A percentile compares a stretch with the other conserved stretches of the same genome.
Evolutionary conservation across 2,888 invertebrate genomes (phyloP).

Genomic region (Drosophila multiciliata): DNA sequence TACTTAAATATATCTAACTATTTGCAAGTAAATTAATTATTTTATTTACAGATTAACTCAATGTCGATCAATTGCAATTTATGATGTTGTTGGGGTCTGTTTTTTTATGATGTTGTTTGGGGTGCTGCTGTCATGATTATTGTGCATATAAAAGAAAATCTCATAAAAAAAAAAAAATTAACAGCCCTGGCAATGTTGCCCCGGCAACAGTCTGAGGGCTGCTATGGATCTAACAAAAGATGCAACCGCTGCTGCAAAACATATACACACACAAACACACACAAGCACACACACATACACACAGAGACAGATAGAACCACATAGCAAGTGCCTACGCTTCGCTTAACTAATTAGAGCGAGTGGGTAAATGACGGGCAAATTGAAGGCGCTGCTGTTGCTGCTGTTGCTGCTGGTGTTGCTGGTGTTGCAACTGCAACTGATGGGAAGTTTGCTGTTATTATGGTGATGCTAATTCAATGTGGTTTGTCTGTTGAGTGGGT

Average conservation of each 20-base stretch:
- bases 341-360: slow-evolving; percentile 73
- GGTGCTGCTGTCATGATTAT: slow-evolving; percentile 56
- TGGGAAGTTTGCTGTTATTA: slow-evolving; percentile 6
- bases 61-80: slow-evolving; percentile 24
- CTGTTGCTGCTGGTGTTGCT: slow-evolving; percentile 16
- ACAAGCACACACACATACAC: not conserved
- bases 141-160: slow-evolving; percentile 64
- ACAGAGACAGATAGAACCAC: slow-evolving; percentile 2
- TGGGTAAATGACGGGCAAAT: slow-evolving; percentile 45
- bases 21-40: not conserved
- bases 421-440: slow-evolving; percentile 6
- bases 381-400: slow-evolving; percentile 11
- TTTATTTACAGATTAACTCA: slow-evolving; percentile 18
- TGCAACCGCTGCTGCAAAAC: slow-evolving; percentile 52
- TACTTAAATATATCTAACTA: not conserved
- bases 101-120: slow-evolving; percentile 13
- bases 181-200: slow-evolving; percentile 50
- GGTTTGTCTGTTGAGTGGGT: slow-evolving; percentile 44
- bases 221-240: slow-evolving; percentile 67
- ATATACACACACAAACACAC: slow-evolving; percentile 6
- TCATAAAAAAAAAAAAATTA: slow-evolving; percentile 38
- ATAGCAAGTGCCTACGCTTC: slow-evolving; percentile 51
- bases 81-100: not conserved
- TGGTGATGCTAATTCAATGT: slow-evolving; percentile 39
- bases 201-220: slow-evolving; percentile 58